These are phyloP conservation scores for Acrossocheilus wenchowensis DNA, from an alignment of 2,797 vertebrate genomes.

Conservation along the genomic window DNA sequence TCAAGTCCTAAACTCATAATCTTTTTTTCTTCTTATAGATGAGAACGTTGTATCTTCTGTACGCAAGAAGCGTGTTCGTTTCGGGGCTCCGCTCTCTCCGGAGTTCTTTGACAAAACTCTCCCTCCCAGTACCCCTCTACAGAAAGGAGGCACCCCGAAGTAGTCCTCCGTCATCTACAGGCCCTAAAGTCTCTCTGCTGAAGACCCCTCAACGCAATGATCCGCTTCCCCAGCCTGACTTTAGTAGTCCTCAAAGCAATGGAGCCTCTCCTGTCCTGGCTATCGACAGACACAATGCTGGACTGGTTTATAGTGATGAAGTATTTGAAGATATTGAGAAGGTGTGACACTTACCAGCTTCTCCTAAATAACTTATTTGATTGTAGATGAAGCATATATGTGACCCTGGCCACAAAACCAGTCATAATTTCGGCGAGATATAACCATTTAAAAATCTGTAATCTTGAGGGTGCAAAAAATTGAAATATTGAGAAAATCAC, in stretches of 20 bases:
- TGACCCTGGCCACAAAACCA: background rate
- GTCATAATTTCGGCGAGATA: no score
- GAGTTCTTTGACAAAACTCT: conserved; percentile 80
- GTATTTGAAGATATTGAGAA: conserved; percentile 37
- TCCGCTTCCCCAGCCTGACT: conserved; percentile 52
- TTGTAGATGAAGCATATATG: background rate
- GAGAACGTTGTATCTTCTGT: conserved; percentile 34
- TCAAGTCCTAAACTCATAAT: background rate
- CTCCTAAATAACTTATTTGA: background rate
- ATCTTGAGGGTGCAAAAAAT: no score
- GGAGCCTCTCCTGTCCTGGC: conserved; percentile 68
- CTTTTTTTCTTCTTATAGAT: conserved; percentile 52
- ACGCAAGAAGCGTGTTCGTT: conserved; percentile 74
- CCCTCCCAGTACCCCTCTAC: conserved; percentile 80
- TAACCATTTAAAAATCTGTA: no score
- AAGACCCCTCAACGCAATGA: conserved; percentile 75
- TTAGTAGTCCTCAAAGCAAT: conserved; percentile 59
- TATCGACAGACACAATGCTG: background rate
- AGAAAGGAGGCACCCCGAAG: conserved; percentile 75
- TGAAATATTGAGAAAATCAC: no score
- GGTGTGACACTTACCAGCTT: conserved; percentile 26
- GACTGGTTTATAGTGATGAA: conserved; percentile 19
- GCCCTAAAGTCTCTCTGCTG: conserved; percentile 65
- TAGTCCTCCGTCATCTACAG: conserved; percentile 58
- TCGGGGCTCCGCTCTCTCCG: conserved; percentile 76